These are phyloP conservation scores for Distichodus sexfasciatus DNA, from an alignment of 2,797 vertebrate genomes.

Conservation along the genomic window DNA sequence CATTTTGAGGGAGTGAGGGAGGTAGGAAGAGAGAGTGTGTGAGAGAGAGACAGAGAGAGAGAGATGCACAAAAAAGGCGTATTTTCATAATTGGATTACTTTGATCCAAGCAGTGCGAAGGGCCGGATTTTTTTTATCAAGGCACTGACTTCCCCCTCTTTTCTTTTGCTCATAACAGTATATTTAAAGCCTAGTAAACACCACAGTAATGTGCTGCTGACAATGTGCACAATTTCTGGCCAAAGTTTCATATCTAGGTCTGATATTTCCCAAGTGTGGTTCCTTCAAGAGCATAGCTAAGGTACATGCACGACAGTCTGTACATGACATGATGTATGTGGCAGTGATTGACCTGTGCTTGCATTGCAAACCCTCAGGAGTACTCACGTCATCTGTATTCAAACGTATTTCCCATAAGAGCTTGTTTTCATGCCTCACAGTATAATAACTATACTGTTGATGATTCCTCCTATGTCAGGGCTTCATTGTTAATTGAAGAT, in stretches of 20 bases:
- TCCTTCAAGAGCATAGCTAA: too few relatives aligned
- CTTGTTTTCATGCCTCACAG: too few relatives aligned
- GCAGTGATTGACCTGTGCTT: too few relatives aligned
- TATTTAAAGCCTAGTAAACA: neutral
- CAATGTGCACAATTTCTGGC: neutral
- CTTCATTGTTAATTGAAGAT: constrained; percentile 4
- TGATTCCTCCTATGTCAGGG: neutral
- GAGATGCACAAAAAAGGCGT: neutral
- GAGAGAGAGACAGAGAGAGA: neutral
- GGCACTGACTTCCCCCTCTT: constrained; percentile 3
- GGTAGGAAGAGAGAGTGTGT: neutral
- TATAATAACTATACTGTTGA: too few relatives aligned
- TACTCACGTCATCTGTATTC: too few relatives aligned
- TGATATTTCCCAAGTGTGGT: neutral
- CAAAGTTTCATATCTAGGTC: neutral
- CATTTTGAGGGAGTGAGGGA: constrained; percentile 15
- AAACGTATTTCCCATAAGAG: too few relatives aligned
- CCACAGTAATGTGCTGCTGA: neutral
- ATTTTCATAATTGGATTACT: constrained; percentile 48
- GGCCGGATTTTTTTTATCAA: constrained; percentile 35
- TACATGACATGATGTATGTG: too few relatives aligned
- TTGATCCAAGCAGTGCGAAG: constrained; percentile 36
- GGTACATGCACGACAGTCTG: too few relatives aligned
- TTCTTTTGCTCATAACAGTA: neutral
- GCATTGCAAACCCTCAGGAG: too few relatives aligned